phyloP scores from a whole-genome alignment of 2,888 invertebrate genomes.

The Yponomeuta evonymella region DNA sequence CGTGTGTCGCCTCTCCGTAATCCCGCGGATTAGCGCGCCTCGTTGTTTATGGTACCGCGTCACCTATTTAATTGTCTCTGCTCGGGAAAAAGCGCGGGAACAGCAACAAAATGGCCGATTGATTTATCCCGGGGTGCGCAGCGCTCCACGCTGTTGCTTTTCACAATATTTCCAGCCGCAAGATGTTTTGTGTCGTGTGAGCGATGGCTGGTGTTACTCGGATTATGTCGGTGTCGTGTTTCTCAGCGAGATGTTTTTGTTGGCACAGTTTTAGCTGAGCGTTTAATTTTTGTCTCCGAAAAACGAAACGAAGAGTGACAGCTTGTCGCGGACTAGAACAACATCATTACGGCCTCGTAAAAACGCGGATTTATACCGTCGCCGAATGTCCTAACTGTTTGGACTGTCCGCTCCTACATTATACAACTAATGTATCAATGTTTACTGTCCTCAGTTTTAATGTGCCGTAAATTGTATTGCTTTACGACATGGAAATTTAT shows the following conservation, averaged over 20 bases:
- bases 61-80: conserved; percentile 61
- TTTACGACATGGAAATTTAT: conserved; percentile 10
- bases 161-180: conserved; percentile 64
- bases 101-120: conserved; percentile 54
- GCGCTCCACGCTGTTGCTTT: conserved; percentile 45
- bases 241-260: conserved; percentile 50
- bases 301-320: conserved; percentile 12
- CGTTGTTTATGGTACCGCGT: conserved; percentile 64
- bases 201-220: conserved; percentile 48
- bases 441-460: conserved; percentile 15
- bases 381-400: conserved; percentile 17
- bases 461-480: conserved; percentile 8
- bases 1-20: conserved; percentile 62
- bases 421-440: conserved; percentile 11
- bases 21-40: conserved; percentile 57
- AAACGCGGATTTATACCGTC: conserved; percentile 16
- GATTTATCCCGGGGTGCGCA: conserved; percentile 52
- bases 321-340: conserved; percentile 15
- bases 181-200: conserved; percentile 69
- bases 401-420: conserved; percentile 14
- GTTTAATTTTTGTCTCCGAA: conserved; percentile 30
- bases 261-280: conserved; percentile 40
- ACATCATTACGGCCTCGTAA: conserved; percentile 15
- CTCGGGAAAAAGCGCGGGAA: conserved; percentile 58
- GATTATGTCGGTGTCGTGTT: conserved; percentile 50